Percentiles rank a stretch among this genome's conserved stretches.
These are phyloP conservation scores for Scaeva pyrastri DNA, from an alignment of 2,888 invertebrate genomes.

Conservation along the genomic window DNA sequence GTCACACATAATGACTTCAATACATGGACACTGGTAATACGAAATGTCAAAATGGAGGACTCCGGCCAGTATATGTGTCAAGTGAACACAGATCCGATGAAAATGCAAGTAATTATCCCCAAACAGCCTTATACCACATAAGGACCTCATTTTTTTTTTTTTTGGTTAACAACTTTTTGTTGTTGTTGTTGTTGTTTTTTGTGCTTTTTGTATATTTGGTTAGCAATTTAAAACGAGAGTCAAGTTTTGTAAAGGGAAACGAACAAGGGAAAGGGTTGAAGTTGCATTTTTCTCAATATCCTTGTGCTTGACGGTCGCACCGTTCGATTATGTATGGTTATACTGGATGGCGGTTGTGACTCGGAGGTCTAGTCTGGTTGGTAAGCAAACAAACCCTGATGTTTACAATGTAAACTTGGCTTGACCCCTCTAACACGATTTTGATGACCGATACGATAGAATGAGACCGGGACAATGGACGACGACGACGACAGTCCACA, in stretches of 20 bases:
- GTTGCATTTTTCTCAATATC: not conserved
- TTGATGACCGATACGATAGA: conserved; percentile 48
- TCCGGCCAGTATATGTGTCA: conserved; percentile 97
- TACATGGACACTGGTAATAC: conserved; percentile 96
- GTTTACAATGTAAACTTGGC: conserved; percentile 50
- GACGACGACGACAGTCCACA: conserved; percentile 27
- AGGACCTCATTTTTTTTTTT: not conserved
- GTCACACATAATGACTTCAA: conserved; percentile 96
- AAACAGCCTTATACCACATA: conserved; percentile 35
- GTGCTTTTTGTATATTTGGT: conserved; percentile 39
- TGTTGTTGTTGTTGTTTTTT: not conserved
- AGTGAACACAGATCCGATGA: conserved; percentile 97
- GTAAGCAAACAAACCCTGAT: conserved; percentile 22
- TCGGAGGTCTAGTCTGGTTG: not conserved
- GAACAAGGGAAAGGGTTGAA: not conserved
- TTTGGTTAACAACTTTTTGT: not conserved
- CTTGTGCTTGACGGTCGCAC: no score
- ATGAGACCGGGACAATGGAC: conserved; percentile 50
- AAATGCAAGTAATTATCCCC: conserved; percentile 91
- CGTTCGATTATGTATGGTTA: no score
- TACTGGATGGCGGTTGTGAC: no score
- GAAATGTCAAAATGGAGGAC: conserved; percentile 93
- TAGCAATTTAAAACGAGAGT: conserved; percentile 45
- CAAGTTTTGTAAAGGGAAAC: not conserved
- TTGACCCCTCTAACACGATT: conserved; percentile 46